A percentile compares a stretch with the other conserved stretches of the same genome.
phyloP scores from a whole-genome alignment of 2,113 vertebrate genomes.

The Gymnogyps californianus region DNA sequence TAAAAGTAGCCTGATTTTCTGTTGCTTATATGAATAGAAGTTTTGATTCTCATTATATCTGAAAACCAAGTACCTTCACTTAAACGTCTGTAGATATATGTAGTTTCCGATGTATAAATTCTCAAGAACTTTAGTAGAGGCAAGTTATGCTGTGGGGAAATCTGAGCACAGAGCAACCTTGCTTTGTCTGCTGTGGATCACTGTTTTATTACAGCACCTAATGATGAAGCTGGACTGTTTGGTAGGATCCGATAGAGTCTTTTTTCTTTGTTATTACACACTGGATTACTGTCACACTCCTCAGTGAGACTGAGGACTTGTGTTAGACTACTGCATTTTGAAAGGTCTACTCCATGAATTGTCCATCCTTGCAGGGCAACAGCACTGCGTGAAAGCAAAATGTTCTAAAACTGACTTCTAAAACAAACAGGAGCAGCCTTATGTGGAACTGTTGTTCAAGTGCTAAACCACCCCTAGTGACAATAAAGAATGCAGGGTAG shows the following conservation, averaged over 20 bases:
- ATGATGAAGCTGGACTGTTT: not conserved
- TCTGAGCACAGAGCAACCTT: not conserved
- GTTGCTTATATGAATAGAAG: not conserved
- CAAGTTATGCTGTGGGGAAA: not conserved
- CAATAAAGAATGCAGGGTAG: not conserved
- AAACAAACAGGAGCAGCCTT: not conserved
- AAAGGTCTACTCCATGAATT: not conserved
- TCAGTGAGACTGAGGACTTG: not conserved
- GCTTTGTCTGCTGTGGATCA: not conserved
- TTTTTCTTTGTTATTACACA: not conserved
- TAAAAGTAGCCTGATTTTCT: not conserved
- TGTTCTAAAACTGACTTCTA: not conserved
- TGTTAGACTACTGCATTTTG: not conserved
- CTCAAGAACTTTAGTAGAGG: not conserved
- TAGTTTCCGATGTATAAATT: rapidly evolving
- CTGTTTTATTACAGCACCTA: not conserved
- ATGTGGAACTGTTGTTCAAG: not conserved
- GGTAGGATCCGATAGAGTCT: not conserved
- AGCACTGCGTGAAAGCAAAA: not conserved
- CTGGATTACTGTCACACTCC: not conserved
- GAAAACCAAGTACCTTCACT: not conserved
- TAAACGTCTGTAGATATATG: no score
- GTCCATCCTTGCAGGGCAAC: not conserved
- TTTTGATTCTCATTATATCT: not conserved
- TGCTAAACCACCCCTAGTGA: not conserved